Evolutionary conservation across 2,888 invertebrate genomes (phyloP).

Genomic region (Yponomeuta evonymella): DNA sequence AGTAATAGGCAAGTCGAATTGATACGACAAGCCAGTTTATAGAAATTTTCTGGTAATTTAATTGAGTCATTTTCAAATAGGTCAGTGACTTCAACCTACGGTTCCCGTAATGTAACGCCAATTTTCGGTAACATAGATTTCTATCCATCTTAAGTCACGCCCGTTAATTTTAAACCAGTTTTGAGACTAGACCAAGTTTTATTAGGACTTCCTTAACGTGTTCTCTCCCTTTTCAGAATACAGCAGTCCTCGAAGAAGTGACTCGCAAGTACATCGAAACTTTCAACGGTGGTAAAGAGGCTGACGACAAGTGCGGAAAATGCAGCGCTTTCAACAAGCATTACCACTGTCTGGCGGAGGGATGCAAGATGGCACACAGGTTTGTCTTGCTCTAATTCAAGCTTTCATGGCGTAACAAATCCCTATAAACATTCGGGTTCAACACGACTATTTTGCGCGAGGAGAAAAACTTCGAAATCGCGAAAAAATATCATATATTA

Average conservation of each 20-base stretch:
- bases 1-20: background rate
- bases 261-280: constrained; percentile 71
- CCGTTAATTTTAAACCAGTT: too few species aligned
- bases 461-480: too few species aligned
- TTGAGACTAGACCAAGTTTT: background rate
- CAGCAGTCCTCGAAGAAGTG: constrained; percentile 76
- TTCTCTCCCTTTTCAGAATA: constrained; percentile 45
- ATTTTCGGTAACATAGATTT: too few species aligned
- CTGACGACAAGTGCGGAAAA: constrained; percentile 71
- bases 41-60: background rate
- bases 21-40: background rate
- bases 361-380: constrained; percentile 84
- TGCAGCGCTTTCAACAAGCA: constrained; percentile 85
- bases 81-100: too few species aligned
- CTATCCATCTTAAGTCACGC: too few species aligned
- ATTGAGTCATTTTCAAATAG: too few species aligned
- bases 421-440: too few species aligned
- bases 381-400: constrained; percentile 36
- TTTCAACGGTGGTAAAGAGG: constrained; percentile 66
- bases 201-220: too few species aligned
- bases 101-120: too few species aligned
- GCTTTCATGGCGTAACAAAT: too few species aligned
- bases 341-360: constrained; percentile 89
- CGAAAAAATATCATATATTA: too few species aligned
- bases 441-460: too few species aligned